Evolutionary conservation across 2,797 vertebrate species (phyloP).

Genomic region (Rhinoraja longicauda): DNA sequence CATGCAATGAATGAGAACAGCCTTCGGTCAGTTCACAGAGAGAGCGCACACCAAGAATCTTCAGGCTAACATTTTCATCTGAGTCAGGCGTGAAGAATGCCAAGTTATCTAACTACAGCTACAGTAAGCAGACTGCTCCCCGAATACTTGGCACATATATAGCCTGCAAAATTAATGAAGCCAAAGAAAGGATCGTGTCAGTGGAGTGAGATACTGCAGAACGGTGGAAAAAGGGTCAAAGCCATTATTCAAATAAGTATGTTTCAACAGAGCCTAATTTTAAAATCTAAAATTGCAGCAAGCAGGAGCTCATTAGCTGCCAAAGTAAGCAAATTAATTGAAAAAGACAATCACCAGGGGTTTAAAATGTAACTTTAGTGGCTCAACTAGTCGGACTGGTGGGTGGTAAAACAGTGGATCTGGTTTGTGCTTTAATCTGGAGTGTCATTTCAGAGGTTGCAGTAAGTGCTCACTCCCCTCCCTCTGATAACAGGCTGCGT

Average conservation of each 20-base stretch:
- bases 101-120: slow-evolving; percentile 29
- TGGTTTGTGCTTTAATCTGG: slow-evolving; percentile 23
- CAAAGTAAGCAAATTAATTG: slow-evolving; percentile 38
- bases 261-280: slow-evolving; percentile 30
- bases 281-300: slow-evolving; percentile 17
- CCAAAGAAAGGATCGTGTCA: slow-evolving; percentile 29
- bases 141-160: slow-evolving; percentile 27
- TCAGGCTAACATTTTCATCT: slow-evolving; percentile 26
- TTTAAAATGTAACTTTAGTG: slow-evolving; percentile 1
- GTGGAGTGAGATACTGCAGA: slow-evolving; percentile 51
- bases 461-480: not conserved
- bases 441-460: slow-evolving; percentile 13
- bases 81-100: slow-evolving; percentile 35
- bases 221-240: slow-evolving; percentile 54
- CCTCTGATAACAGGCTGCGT: not conserved
- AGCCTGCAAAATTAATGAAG: slow-evolving; percentile 37
- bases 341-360: not conserved
- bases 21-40: not conserved
- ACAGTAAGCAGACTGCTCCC: slow-evolving; percentile 24
- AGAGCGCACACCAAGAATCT: slow-evolving; percentile 6
- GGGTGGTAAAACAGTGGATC: not conserved
- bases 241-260: slow-evolving; percentile 49
- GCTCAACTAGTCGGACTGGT: not conserved
- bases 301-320: slow-evolving; percentile 8
- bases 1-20: not conserved